These are phyloP conservation scores for Sceloporus tristichus DNA, from an alignment of 2,113 vertebrate species.

Conservation along the genomic window DNA sequence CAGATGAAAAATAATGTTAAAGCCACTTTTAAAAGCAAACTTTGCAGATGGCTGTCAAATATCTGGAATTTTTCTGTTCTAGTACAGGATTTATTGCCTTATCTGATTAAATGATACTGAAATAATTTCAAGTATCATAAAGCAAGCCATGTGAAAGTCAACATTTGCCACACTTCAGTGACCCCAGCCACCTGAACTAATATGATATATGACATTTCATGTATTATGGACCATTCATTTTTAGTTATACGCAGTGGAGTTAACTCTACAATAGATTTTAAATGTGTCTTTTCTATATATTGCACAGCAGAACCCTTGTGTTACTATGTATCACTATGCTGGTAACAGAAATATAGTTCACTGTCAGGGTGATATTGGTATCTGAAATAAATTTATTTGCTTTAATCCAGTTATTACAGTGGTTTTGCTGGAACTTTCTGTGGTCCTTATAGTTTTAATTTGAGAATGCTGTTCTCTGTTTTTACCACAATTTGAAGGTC, in stretches of 20 bases:
- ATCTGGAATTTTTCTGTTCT: not conserved
- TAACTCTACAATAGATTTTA: not conserved
- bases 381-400: not conserved
- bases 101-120: conserved; percentile 14
- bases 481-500: too few species aligned
- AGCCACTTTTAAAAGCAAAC: too few species aligned
- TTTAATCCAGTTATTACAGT: not conserved
- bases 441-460: not conserved
- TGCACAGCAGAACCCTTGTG: not conserved
- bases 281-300: not conserved
- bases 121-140: conserved; percentile 22
- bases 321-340: not conserved
- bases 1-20: too few species aligned
- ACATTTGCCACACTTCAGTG: conserved; percentile 15
- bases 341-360: not conserved
- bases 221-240: conserved; percentile 28
- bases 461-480: not conserved
- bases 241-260: not conserved
- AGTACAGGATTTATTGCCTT: not conserved
- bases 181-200: not conserved
- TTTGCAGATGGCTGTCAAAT: not conserved
- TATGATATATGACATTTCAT: conserved; percentile 24
- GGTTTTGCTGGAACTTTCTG: not conserved
- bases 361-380: not conserved
- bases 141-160: conserved; percentile 15